Evolutionary conservation across 2,888 invertebrate genomes (phyloP), one percentile per base, ranked within the genome.

Genomic region (Hirtodrosophila confusa): DNA sequence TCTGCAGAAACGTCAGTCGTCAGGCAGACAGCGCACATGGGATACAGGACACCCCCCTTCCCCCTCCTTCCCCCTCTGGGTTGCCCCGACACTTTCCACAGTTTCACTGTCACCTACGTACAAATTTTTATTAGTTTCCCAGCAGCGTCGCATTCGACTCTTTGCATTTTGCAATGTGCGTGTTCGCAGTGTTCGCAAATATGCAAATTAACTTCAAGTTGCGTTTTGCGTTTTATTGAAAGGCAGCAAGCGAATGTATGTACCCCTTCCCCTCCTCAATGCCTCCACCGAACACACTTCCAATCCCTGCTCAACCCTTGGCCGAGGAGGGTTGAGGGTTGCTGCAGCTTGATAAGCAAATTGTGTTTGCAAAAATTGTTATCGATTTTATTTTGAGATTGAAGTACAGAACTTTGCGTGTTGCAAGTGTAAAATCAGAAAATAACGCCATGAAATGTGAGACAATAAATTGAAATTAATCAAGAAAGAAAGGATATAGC

Each of bases 181-280:
- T 57, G 67, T 53, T 58, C 63, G 31, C 24, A 50, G 55, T 53
- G 60, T 12, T 53, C 44, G 72, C 69, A 78, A 82, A 86, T 79
- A 84, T 84, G 84, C 84, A 84, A 84, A 84, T 84, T 75, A 84
- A 80, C 79, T 80, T 84, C 71, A 80, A 83, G 83, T 79, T 80
- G 66, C 66, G 70, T 78, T 80, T 77, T 70, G 72, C 54, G 72
- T 64, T 75, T 73, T 75, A 76, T 76, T 76, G 76, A 76, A 76
- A 76, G 58, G 44, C 73, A 69, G 61, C 69, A 40, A 51, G 45
- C 36, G 56, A 60, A 45, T 54, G 27, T 58, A 49, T 41, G 35
- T 9, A 43, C 43, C 23, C 24, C 43, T 17, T 17, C 17, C 17
- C 17, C 17, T 17, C 17, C 17, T 17, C 17, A 1, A 17, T 17